These are phyloP conservation scores for Catharus fuscescens DNA, from an alignment of 2,113 vertebrate genomes.

Conservation along the genomic window DNA sequence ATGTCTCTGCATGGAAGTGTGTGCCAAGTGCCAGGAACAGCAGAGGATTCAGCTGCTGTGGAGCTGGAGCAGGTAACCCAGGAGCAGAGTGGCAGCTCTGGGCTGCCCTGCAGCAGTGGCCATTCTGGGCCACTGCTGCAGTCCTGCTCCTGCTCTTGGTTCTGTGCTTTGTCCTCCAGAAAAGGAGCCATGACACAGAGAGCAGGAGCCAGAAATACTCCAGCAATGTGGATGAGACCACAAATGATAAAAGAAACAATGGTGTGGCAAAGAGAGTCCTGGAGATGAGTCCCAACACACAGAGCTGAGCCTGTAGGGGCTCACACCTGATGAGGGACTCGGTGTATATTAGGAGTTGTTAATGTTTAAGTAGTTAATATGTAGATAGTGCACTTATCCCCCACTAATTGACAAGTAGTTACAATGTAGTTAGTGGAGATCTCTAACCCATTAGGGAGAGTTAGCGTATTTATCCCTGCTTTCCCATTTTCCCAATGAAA, in stretches of 20 bases:
- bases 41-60: rapidly evolving
- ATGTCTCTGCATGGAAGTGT: rapidly evolving
- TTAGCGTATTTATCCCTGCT: neutral
- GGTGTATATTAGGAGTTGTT: neutral
- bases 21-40: rapidly evolving
- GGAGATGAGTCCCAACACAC: neutral
- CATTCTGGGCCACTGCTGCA: neutral
- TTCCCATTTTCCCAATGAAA: neutral
- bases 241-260: neutral
- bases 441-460: neutral
- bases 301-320: neutral
- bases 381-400: neutral
- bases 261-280: neutral
- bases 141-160: neutral
- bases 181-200: neutral
- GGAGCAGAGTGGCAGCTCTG: too few relatives aligned
- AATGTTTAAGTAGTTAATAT: neutral
- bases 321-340: neutral
- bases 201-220: too few relatives aligned
- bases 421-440: neutral
- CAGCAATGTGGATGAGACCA: rapidly evolving
- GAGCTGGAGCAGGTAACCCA: rapidly evolving
- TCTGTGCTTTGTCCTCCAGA: neutral
- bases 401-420: neutral
- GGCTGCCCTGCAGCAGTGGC: neutral